Base-by-base conservation (phyloP, 2,888 invertebrate species). In the Conomelus anceps region DNA sequence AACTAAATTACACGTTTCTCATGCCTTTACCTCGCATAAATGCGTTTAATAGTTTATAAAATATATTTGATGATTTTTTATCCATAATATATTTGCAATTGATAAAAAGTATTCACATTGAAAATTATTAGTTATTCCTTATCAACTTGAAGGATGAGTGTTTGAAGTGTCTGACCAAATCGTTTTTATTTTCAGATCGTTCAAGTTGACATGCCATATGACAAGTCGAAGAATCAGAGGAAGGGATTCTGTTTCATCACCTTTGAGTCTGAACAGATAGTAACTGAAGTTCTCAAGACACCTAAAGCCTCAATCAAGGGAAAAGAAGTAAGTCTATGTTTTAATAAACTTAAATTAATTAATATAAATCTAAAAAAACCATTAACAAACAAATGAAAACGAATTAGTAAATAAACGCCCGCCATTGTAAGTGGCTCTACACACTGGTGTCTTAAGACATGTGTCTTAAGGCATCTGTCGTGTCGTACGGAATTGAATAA, bases 221-320 rank as follows among this genome's bases (percentile, higher is more conserved):
- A 99, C 93, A 99, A 98, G 94, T 96, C 97, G 93, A 99, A 98
- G 95, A 98, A 98, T 93, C 98, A 98, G 94, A 96, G 99, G 92
- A 97, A 99, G 94, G 98, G 97, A 90, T 99, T 99, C 95, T 99
- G 98, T 93, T 99, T 99, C 94, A 98, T 99, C 93, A 99, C 99
- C 91, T 99, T 99, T 93, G 99, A 99, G 93, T 97, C 97, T 29
- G 98, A 98, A 94, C 97, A 98, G 93, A 97, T 98, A 89, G 98
- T 98, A 29, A 98, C 98, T 92, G 98, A 98, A 93, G 95, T 98
- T 89, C 94, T 98, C 90, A 98, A 98, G 93, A 97, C 97, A 89
- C 97, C 98, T 20, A 98, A 98, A 94, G 98, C 98, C 93, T 97
- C 96, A 89, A 98, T 98, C 92, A 97, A 97, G 91, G 98, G 97